Base-by-base conservation (phyloP, 2,113 vertebrate genomes). In the Pedionomus torquatus region DNA sequence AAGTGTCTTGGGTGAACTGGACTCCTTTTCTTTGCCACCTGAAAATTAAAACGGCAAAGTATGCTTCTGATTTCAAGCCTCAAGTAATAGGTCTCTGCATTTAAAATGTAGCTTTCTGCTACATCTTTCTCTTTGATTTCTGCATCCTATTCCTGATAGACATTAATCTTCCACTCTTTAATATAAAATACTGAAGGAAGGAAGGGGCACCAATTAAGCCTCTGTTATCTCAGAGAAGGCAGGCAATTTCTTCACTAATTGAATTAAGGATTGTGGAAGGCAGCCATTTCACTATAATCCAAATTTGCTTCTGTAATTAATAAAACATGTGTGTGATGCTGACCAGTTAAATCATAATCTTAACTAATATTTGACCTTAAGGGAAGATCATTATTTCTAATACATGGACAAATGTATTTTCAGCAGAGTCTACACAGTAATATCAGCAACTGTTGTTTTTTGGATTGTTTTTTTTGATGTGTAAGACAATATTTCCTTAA, bases 291-390 rank as follows among this genome's bases (percentile, higher is more conserved):
- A 57, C 39, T 66, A 31, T 71, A 95, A 87, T 81, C 70, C 33
- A 85, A 79, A 88, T 91, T 93, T 95, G 48, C 37, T 95, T 86
- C 68, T 72, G 21, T 93, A 93, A 95, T 96, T 96, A 96, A 89
- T 89, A 82, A 91, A 95, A 92, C 18, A 71, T 90, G 51, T 43
- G 28, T 91, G 39, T 64, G 19, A 81, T 75, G 55, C 19, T 77
- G 63, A 75, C 57, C 23, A 88, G 75, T 86, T 78, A 60, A 93
- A 66, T 46, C 33, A 44, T 63, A 86, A 85, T 83, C 26, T 74
- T 78, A 76, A 54, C 60, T 85, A 76, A 83, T 90, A 65, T 71
- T 86, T 91, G 39, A 93, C 68, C 71, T 94, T 39, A 75, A 81
- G 35, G 13, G 63, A 86, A 80, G 18, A 83, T 83, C 2, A 41